Percentiles rank a stretch among this genome's conserved stretches.
Conservation (phyloP, 2,113 vertebrate species). For the Nothobranchius furzeri region DNA sequence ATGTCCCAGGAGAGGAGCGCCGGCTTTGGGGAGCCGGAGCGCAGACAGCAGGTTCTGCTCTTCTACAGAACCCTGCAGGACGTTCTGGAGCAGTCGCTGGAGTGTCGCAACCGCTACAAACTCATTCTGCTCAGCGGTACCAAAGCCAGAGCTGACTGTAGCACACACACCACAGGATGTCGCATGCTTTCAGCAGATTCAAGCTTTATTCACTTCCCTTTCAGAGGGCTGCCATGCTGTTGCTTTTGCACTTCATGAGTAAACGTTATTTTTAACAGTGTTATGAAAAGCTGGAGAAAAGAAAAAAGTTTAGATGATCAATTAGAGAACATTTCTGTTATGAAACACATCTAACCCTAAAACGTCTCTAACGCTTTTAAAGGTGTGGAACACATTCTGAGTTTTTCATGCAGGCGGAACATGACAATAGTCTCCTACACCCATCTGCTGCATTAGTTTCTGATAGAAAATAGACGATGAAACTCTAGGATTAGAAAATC, state of each 20-base stretch:
- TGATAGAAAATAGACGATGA: too few species aligned
- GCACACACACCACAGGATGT: background rate
- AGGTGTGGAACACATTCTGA: too few species aligned
- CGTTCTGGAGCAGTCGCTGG: slow-evolving; percentile 81
- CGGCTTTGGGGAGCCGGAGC: slow-evolving; percentile 81
- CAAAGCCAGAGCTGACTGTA: slow-evolving; percentile 9
- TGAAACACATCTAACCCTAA: too few species aligned
- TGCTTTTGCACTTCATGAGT: background rate
- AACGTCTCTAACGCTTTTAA: too few species aligned
- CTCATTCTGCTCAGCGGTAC: slow-evolving; percentile 84
- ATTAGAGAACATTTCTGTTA: too few species aligned
- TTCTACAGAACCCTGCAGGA: slow-evolving; percentile 85
- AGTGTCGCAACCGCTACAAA: slow-evolving; percentile 78
- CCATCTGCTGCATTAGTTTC: too few species aligned
- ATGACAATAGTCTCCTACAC: too few species aligned
- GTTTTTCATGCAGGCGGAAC: too few species aligned
- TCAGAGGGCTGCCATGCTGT: background rate
- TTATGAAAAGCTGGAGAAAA: background rate
- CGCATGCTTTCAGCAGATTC: slow-evolving; percentile 33
- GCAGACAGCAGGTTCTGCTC: slow-evolving; percentile 87
- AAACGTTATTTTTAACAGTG: background rate
- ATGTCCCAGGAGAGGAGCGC: slow-evolving; percentile 87
- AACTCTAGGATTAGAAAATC: too few species aligned
- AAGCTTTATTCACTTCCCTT: slow-evolving; percentile 18
- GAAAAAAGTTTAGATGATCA: too few species aligned